phyloP scores from a whole-genome alignment of 2,797 vertebrate species.

The Tachyglossus aculeatus region DNA sequence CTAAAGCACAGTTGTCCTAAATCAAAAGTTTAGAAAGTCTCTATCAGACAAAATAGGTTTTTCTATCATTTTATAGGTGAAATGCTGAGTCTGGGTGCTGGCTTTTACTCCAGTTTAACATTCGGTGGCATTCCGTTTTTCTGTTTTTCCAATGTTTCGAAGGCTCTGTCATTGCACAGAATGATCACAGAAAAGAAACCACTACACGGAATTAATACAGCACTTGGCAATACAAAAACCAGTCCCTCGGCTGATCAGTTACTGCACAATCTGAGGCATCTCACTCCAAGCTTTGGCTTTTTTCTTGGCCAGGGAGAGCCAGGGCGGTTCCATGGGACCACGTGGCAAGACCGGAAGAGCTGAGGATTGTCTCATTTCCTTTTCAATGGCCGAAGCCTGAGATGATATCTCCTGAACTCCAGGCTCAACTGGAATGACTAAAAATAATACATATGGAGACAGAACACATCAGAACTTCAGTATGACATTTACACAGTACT shows the following conservation, averaged over 20 bases:
- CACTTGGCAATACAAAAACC: constrained; percentile 47
- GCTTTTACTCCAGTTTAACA: constrained; percentile 9
- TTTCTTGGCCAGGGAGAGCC: constrained; percentile 93
- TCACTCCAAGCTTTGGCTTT: constrained; percentile 95
- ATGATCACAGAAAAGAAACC: constrained; percentile 46
- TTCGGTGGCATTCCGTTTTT: constrained; percentile 19
- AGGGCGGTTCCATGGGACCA: constrained; percentile 83
- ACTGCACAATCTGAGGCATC: constrained; percentile 87
- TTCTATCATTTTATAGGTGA: constrained; percentile 22
- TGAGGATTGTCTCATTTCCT: constrained; percentile 66
- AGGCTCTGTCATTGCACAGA: constrained; percentile 35
- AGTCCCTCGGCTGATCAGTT: constrained; percentile 35
- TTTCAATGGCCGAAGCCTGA: constrained; percentile 61
- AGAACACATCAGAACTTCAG: too few relatives aligned
- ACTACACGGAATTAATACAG: constrained; percentile 41
- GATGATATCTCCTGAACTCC: constrained; percentile 60
- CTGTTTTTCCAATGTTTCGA: too few relatives aligned
- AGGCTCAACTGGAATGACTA: constrained; percentile 63
- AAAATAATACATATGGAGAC: constrained; percentile 41
- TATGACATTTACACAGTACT: too few relatives aligned
- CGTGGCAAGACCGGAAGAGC: constrained; percentile 56
- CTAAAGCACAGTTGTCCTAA: constrained; percentile 14
- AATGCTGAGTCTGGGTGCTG: constrained; percentile 44
- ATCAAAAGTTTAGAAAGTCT: constrained; percentile 8
- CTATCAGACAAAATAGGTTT: constrained; percentile 1